These are phyloP conservation scores for Bujurquina vittata DNA, from an alignment of 2,113 vertebrate species.

Conservation along the genomic window DNA sequence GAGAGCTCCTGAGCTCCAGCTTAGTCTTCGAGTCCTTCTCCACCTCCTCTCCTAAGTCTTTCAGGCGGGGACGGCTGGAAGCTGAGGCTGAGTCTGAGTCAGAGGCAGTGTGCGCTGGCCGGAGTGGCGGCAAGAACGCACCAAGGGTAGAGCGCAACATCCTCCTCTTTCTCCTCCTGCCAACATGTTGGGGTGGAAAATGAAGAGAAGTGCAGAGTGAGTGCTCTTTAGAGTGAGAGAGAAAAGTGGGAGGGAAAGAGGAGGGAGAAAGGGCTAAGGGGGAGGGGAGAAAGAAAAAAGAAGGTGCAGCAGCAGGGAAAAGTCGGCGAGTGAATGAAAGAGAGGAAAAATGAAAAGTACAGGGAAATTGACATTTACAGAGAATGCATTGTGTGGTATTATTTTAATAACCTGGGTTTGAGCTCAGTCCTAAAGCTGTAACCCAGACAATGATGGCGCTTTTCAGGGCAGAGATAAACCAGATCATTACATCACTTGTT, in stretches of 20 bases:
- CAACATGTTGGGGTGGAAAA: slow-evolving; percentile 79
- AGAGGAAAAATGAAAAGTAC: background rate
- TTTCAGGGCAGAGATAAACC: background rate
- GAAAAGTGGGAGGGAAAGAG: slow-evolving; percentile 65
- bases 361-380: slow-evolving; percentile 11
- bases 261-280: slow-evolving; percentile 51
- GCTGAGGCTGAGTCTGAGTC: slow-evolving; percentile 67
- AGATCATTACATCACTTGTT: slow-evolving; percentile 7
- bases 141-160: slow-evolving; percentile 77
- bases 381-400: background rate
- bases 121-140: slow-evolving; percentile 72
- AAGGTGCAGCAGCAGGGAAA: slow-evolving; percentile 49
- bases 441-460: background rate
- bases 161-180: slow-evolving; percentile 72
- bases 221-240: slow-evolving; percentile 68
- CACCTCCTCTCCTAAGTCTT: slow-evolving; percentile 65
- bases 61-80: slow-evolving; percentile 67
- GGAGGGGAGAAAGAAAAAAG: slow-evolving; percentile 50
- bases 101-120: slow-evolving; percentile 62
- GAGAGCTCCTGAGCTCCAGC: slow-evolving; percentile 57
- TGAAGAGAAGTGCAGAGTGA: slow-evolving; percentile 64
- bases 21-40: slow-evolving; percentile 47
- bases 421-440: background rate
- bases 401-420: slow-evolving; percentile 1
- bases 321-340: slow-evolving; percentile 37